These are phyloP conservation scores for Rhagoletis pomonella DNA, from an alignment of 1,140 invertebrate genomes.

Conservation along the genomic window DNA sequence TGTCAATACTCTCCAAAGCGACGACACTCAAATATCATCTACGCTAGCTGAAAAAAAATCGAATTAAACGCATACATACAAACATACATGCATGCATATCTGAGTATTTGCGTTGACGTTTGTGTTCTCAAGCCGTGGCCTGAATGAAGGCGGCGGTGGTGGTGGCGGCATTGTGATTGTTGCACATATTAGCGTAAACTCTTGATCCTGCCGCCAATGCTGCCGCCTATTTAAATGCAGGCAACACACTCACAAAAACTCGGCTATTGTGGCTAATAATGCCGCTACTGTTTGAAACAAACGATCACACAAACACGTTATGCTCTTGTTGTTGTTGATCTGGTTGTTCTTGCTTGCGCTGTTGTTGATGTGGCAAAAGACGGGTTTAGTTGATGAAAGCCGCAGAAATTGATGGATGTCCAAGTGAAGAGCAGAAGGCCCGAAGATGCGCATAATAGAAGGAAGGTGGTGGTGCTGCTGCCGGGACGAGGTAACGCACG, in stretches of 20 bases:
- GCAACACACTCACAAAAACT: constrained; percentile 45
- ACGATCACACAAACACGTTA: neutral
- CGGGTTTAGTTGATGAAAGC: constrained; percentile 69
- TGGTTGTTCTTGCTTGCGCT: constrained; percentile 41
- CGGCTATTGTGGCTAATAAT: constrained; percentile 39
- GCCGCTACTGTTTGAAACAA: constrained; percentile 32
- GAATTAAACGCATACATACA: constrained; percentile 10
- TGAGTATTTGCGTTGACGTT: constrained; percentile 29
- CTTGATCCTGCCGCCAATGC: constrained; percentile 47
- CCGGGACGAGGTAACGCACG: neutral
- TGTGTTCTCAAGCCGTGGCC: neutral
- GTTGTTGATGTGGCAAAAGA: constrained; percentile 32
- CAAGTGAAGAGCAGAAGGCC: neutral
- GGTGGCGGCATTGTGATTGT: constrained; percentile 39
- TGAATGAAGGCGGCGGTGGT: neutral
- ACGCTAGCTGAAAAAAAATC: constrained; percentile 43
- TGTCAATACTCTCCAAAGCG: constrained; percentile 63
- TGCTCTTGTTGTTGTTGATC: constrained; percentile 41
- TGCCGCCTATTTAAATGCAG: constrained; percentile 68
- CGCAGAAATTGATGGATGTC: constrained; percentile 74
- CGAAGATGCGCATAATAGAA: neutral
- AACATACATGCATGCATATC: constrained; percentile 8
- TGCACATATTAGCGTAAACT: constrained; percentile 44
- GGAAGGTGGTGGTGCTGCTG: neutral
- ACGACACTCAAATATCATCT: constrained; percentile 50